Evolutionary conservation across 2,888 invertebrate species (phyloP), one percentile per base, ranked within the genome.

Genomic region (Pilophorus perplexus): DNA sequence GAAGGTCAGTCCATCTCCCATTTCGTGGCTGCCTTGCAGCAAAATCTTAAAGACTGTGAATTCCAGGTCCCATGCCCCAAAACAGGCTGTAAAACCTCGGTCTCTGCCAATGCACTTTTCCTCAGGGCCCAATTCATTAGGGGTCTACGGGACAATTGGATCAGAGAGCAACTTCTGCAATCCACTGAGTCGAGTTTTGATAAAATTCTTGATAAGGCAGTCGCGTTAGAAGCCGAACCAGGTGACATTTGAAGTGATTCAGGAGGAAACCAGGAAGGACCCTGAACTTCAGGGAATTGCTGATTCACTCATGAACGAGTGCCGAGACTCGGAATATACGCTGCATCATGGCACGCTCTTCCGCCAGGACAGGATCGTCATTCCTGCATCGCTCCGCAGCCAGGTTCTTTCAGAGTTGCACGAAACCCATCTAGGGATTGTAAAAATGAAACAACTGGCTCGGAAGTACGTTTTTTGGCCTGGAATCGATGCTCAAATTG

Each of bases 391-490:
- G 2, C 73, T 73, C 1, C 68, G 68, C 23, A 8, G 8, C 2
- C 22, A 57, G 38, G 48, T 73, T 5, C 57, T 74, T 40, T 48
- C 70, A 18, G 73, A 74, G 60, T 57, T 74, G 4, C 73, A 74
- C 62, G 48, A 66, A 4, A 73, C 72, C 0, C 72, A 74, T 64
- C 40, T 72, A 6, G 74, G 74, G 0, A 70, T 74, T 4, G 70
- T 71, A 10, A 73, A 73, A 28, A 74, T 74, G 72, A 74, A 74
- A 60, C 62, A 69, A 22, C 37, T 74, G 5, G 73, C 73, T 18
- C 64, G 74, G 10, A 68, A 70, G 1, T 73, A 73, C 64, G 70
- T 73, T 16, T 73, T 70, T 66, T 75, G 73, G 74, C 71, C 69
- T 14, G 67, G 69, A 23, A 67, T 73, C 2, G 72, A 74, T 54